Base-by-base conservation (phyloP, 1,140 invertebrate species). In the Dysdera silvatica region DNA sequence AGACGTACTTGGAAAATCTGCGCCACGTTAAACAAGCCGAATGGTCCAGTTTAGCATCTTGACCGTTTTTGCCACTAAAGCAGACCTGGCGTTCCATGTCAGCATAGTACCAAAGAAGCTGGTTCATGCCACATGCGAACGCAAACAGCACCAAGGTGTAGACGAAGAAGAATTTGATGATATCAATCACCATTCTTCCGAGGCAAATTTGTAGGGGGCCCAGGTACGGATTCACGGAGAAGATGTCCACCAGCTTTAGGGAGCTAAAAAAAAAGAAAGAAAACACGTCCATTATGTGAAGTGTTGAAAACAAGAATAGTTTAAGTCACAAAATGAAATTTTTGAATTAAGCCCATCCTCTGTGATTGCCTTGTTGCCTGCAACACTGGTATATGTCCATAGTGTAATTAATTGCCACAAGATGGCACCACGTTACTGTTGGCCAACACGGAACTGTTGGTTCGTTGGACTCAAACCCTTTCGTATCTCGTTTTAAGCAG, bases 211-310 rank as follows among this genome's bases (percentile, higher is more conserved):
- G 95, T 56, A 99, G 82, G 61, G 95, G 95, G 60, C 95, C 95
- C 72, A 98, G 79, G 79, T 98, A 91, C 26, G 95, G 95, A 81
- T 98, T 98, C 54, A 98, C 93, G 49, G 95, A 98, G 80, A 98
- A 98, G 76, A 98, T 98, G 81, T 97, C 97, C 70, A 98, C 95
- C 70, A 98, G 81, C 79, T 98, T 98, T 59, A 98, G 82, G 55
- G 93, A 96, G 80, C 91, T 92, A 80, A 65, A 78, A 77, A 65
- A 68, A 61, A 51, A 43, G 32, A 47, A 10, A 29, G n/a, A n/a
- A n/a, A n/a, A n/a, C n/a, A n/a, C n/a, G n/a, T n/a, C n/a, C n/a
- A n/a, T n/a, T n/a, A n/a, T n/a, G n/a, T n/a, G n/a, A n/a, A n/a
- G n/a, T n/a, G n/a, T n/a, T n/a, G n/a, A n/a, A n/a, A n/a, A n/a